These are phyloP conservation scores for Carabus problematicus DNA, from an alignment of 2,888 invertebrate genomes.

Conservation along the genomic window DNA sequence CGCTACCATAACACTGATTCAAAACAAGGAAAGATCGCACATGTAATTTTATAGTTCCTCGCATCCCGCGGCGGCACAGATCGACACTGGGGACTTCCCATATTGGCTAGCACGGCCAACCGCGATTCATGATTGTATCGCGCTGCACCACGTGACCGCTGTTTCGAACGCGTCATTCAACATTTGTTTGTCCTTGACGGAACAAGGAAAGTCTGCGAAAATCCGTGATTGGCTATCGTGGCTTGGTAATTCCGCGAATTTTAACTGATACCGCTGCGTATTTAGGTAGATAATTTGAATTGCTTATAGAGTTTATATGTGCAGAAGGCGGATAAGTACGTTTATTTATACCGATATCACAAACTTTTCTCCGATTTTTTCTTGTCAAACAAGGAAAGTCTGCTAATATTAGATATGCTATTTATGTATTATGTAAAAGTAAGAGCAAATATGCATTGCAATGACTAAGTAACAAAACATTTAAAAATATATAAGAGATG, in stretches of 20 bases:
- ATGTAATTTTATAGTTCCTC: too few relatives aligned
- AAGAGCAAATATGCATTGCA: too few relatives aligned
- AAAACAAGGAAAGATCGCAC: too few relatives aligned
- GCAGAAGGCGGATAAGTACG: background rate
- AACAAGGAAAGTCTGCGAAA: conserved; percentile 13
- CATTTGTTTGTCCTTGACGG: conserved; percentile 10
- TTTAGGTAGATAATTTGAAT: conserved; percentile 11
- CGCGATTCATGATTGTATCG: too few relatives aligned
- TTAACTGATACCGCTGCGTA: background rate
- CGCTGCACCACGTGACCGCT: background rate
- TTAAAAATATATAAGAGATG: too few relatives aligned
- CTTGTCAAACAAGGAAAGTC: conserved; percentile 6
- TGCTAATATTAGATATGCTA: background rate
- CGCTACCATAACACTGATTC: too few relatives aligned
- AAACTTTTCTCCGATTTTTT: conserved; percentile 3
- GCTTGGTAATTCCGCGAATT: conserved; percentile 8
- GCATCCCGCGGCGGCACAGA: too few relatives aligned
- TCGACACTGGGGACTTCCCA: too few relatives aligned
- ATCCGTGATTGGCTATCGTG: conserved; percentile 1
- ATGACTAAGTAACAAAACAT: too few relatives aligned
- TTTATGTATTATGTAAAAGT: background rate
- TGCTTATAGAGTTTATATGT: background rate
- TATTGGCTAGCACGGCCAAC: too few relatives aligned
- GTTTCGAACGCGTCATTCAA: background rate
- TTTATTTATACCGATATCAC: background rate